A percentile compares a stretch with the other conserved stretches of the same genome.
These are phyloP conservation scores for Chromis chromis DNA, from an alignment of 2,797 vertebrate species.

Conservation along the genomic window DNA sequence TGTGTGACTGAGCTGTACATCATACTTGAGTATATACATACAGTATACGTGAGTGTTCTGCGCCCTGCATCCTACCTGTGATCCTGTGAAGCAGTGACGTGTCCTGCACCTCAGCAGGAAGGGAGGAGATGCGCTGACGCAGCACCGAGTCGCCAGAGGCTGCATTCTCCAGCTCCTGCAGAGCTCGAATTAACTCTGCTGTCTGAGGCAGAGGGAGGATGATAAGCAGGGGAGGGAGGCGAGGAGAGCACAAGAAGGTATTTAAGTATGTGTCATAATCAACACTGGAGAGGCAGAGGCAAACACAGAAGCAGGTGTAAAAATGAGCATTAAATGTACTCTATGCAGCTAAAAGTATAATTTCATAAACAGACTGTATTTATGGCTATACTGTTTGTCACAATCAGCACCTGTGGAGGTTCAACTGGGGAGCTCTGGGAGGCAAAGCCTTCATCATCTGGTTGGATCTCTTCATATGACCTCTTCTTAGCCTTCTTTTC, in stretches of 20 bases:
- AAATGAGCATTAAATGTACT: background rate
- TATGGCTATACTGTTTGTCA: conserved; percentile 11
- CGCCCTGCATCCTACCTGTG: conserved; percentile 86
- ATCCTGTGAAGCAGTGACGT: conserved; percentile 94
- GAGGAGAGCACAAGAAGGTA: background rate
- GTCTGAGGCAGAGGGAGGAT: conserved; percentile 82
- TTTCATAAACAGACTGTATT: conserved; percentile 3
- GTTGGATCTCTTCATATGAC: conserved; percentile 92
- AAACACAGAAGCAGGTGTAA: background rate
- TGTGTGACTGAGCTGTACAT: background rate
- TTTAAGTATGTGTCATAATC: background rate
- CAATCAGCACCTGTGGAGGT: conserved; percentile 90
- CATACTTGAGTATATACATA: background rate
- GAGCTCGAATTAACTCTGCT: conserved; percentile 94
- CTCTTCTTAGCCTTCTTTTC: conserved; percentile 95
- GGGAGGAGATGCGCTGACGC: conserved; percentile 94
- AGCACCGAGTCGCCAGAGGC: conserved; percentile 94
- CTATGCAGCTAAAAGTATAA: background rate
- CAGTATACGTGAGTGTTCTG: background rate
- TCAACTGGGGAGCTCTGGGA: conserved; percentile 91
- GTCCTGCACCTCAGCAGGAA: conserved; percentile 97
- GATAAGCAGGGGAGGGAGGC: background rate
- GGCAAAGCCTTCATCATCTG: conserved; percentile 90
- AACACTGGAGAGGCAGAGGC: background rate
- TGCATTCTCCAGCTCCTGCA: conserved; percentile 98